Base-by-base conservation (phyloP, 2,113 vertebrate species). In the Burhinus oedicnemus region DNA sequence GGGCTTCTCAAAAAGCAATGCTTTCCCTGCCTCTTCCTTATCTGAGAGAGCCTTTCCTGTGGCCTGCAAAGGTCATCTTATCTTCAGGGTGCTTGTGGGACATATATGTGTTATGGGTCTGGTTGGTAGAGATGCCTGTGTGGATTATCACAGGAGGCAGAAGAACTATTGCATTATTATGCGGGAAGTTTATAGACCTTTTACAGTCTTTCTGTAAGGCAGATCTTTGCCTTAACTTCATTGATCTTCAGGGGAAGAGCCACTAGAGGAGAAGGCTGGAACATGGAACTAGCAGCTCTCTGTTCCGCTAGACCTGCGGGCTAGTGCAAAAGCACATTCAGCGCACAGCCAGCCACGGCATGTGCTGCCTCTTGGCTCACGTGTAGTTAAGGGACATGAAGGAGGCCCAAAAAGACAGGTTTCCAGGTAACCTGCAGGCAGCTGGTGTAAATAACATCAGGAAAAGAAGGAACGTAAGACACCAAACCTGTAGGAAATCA, bases 21-120 rank as follows among this genome's bases (percentile, higher is more conserved):
- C 22, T 92, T 96, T 85, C 17, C 42, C 45, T 92, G 54, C n/a
- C 60, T 61, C 82, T 91, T 80, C 18, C 69, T 96, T 92, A 71
- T 76, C 86, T 75, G 51, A 42, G 15, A 38, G 30, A 30, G 10
- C 34, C 34, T 79, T 91, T 93, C 44, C 77, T 72, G 81, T 79
- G 49, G 19, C 79, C 54, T 91, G 36, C 36, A 70, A 87, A 83
- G 69, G 80, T 87, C 61, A 45, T 22, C 30, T 87, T 89, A 49
- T 76, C 74, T 95, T 4, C 36, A 6, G 65, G 47, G 17, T 40
- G 27, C 72, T 70, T 91, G 30, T 70, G 52, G 69, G 30, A 68
- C 42, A 21, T 6, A 8, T 8, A 34, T 8, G 8, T 44, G 9
- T 68, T 62, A 58, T 2, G 5, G 51, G 27, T 84, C 17, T 69